phyloP scores from a whole-genome alignment of 2,888 invertebrate species.

The Brachynemurus nebulosus region DNA sequence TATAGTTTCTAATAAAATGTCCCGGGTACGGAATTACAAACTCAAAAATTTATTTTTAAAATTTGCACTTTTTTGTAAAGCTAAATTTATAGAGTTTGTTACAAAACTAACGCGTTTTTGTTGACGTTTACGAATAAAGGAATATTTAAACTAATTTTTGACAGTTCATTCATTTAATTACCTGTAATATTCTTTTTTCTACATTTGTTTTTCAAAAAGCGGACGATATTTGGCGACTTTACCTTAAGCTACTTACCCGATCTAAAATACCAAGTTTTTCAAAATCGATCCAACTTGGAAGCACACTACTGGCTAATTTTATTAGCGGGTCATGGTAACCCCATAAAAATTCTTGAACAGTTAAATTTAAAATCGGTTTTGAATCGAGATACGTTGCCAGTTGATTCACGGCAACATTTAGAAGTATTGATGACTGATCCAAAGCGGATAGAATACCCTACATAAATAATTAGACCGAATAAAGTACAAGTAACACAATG shows the following conservation, averaged over 20 bases:
- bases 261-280: constrained; percentile 68
- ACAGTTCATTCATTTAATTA: no score
- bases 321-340: constrained; percentile 69
- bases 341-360: constrained; percentile 62
- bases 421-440: constrained; percentile 36
- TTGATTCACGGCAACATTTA: constrained; percentile 45
- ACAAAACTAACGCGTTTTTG: no score
- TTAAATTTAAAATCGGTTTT: constrained; percentile 46
- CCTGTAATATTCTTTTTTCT: no score
- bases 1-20: no score
- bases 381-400: constrained; percentile 40
- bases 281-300: constrained; percentile 69
- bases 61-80: no score
- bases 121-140: no score
- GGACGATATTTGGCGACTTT: no score
- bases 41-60: no score
- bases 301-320: constrained; percentile 47
- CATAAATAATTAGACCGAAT: constrained; percentile 14
- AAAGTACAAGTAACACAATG: neutral
- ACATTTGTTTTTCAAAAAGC: no score
- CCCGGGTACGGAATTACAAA: no score
- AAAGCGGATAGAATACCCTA: constrained; percentile 45
- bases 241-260: constrained; percentile 44
- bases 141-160: no score
- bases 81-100: no score